These are phyloP conservation scores for Diaphora mendica DNA, from an alignment of 2,888 invertebrate species.

Conservation along the genomic window DNA sequence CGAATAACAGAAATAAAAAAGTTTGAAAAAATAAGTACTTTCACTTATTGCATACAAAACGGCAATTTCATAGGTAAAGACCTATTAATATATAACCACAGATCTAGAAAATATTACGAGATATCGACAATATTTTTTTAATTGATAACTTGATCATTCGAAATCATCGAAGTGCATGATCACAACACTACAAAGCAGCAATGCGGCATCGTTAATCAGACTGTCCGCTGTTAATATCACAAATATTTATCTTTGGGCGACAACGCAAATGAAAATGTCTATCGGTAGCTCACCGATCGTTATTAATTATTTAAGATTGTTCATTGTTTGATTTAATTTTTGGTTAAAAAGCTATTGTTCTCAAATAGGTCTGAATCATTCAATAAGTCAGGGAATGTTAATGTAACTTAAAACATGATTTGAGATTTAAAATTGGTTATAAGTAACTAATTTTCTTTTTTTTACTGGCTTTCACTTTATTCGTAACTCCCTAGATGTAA, in stretches of 20 bases:
- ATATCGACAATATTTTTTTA: neutral
- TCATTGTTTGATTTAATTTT: slow-evolving; percentile 33
- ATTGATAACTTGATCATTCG: neutral
- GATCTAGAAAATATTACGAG: too few species aligned
- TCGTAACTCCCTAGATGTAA: too few species aligned
- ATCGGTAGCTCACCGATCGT: slow-evolving; percentile 55
- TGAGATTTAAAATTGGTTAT: too few species aligned
- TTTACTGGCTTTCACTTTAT: too few species aligned
- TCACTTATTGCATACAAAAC: too few species aligned
- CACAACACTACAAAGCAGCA: slow-evolving; percentile 56
- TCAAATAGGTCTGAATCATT: neutral
- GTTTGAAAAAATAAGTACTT: too few species aligned
- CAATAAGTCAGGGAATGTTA: neutral
- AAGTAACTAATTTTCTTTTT: too few species aligned
- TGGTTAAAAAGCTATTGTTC: slow-evolving; percentile 16
- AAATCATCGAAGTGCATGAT: slow-evolving; percentile 1
- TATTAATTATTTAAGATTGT: slow-evolving; percentile 52
- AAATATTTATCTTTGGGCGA: slow-evolving; percentile 71
- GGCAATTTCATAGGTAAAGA: too few species aligned
- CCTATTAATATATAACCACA: too few species aligned
- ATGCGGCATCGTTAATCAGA: slow-evolving; percentile 77
- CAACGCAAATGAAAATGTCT: slow-evolving; percentile 67
- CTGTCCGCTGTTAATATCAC: slow-evolving; percentile 68
- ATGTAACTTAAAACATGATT: neutral
- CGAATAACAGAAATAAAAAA: too few species aligned